These are phyloP conservation scores for Pholis gunnellus DNA, from an alignment of 2,113 vertebrate species.

Conservation along the genomic window DNA sequence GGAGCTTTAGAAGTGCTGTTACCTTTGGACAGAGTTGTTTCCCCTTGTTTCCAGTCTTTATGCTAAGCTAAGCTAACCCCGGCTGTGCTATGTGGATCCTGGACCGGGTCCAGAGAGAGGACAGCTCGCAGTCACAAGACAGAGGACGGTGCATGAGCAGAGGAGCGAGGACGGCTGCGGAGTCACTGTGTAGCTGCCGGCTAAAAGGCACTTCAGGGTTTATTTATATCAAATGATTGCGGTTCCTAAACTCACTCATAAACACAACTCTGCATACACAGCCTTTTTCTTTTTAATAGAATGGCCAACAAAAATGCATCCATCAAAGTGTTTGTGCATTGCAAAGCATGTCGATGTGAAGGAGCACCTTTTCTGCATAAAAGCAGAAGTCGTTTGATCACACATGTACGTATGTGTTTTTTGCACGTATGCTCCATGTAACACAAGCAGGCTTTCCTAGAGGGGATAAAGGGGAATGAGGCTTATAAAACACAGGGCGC, in stretches of 20 bases:
- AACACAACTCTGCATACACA: conserved; percentile 50
- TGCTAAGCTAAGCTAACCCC: neutral
- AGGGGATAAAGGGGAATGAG: conserved; percentile 27
- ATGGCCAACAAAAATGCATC: conserved; percentile 8
- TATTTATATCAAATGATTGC: conserved; percentile 76
- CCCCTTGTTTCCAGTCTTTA: neutral
- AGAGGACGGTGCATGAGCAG: conserved; percentile 48
- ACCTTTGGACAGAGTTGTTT: neutral
- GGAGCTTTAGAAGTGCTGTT: neutral
- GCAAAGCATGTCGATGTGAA: conserved; percentile 6
- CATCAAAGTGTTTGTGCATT: conserved; percentile 9
- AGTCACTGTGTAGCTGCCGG: conserved; percentile 30
- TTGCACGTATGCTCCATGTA: conserved; percentile 1
- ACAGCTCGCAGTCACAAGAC: conserved; percentile 22
- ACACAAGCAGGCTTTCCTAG: conserved; percentile 9
- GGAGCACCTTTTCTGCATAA: conserved; percentile 10
- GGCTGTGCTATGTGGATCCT: no score
- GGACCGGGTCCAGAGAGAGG: neutral
- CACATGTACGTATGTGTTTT: neutral
- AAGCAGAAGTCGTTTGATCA: conserved; percentile 6
- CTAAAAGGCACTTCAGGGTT: conserved; percentile 70
- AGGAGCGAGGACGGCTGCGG: conserved; percentile 14
- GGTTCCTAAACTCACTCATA: conserved; percentile 68
- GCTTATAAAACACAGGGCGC: conserved; percentile 38
- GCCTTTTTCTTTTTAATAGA: conserved; percentile 38